phyloP scores from a whole-genome alignment of 2,113 vertebrate species.

The Larimichthys polyactis region DNA sequence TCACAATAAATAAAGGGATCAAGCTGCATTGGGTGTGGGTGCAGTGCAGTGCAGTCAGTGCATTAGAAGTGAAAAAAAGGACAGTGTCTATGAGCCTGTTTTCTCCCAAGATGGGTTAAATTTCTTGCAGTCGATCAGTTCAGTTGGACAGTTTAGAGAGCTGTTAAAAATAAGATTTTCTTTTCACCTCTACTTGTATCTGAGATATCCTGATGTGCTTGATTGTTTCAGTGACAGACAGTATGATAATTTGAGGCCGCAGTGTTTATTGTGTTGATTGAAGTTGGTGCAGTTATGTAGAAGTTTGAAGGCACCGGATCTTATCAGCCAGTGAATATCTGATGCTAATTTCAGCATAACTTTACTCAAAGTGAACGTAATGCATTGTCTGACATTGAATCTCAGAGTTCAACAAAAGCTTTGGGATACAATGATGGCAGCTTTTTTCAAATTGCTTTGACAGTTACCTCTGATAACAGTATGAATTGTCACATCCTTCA shows the following conservation, averaged over 20 bases:
- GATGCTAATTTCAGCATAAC: constrained; percentile 12
- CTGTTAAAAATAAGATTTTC: constrained; percentile 30
- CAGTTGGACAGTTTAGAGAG: neutral
- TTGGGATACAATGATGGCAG: constrained; percentile 12
- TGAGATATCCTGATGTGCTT: constrained; percentile 22
- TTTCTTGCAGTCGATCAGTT: constrained; percentile 7
- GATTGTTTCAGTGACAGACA: constrained; percentile 33
- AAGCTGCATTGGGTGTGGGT: constrained; percentile 52
- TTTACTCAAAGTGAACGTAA: constrained; percentile 20
- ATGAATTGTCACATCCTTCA: constrained; percentile 43
- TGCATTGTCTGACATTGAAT: constrained; percentile 8
- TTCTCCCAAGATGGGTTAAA: constrained; percentile 20
- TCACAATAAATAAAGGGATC: constrained; percentile 77
- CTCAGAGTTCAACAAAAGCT: constrained; percentile 26
- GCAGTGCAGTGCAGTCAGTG: constrained; percentile 49
- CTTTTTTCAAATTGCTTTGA: constrained; percentile 40
- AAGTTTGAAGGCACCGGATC: neutral
- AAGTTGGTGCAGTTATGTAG: neutral
- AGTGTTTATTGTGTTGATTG: constrained; percentile 22
- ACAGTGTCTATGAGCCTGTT: constrained; percentile 37
- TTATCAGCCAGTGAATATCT: constrained; percentile 19
- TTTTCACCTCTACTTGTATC: constrained; percentile 22
- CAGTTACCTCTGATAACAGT: constrained; percentile 37
- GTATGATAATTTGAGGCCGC: neutral
- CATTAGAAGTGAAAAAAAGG: constrained; percentile 17